Base-by-base conservation (phyloP, 2,888 invertebrate genomes). In the Nomada fabriciana region DNA sequence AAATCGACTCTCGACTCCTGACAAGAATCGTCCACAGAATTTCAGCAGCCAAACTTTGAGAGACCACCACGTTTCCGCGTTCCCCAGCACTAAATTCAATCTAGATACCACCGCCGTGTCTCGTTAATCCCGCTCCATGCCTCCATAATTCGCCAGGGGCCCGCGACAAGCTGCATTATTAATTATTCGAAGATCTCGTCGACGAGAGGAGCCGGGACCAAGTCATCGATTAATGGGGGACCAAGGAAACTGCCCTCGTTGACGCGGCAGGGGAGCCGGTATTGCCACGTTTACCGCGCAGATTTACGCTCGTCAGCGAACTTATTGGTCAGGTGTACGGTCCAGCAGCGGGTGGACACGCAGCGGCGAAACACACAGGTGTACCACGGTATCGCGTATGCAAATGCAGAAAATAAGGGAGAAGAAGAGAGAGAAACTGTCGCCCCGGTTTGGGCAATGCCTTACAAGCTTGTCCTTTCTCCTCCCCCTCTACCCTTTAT, bases 361-460 rank as follows among this genome's bases (percentile, higher is more conserved):
- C 68, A 76, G 71, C 53, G 55, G 57, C 61, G 47, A 61, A 42
- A 57, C 70, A 68, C 75, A 90, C 91, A 90, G 91, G 90, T 91
- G 92, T 90, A 90, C 87, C 86, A 47, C 47, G 47, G 72, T 63
- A 87, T 90, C 87, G 87, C 86, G 88, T 82, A 84, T 91, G 91
- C 89, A 90, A 91, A 91, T 90, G 88, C 85, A 78, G 83, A 83
- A 68, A 60, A 43, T 18, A 43, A n/a, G 60, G 68, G 67, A 2
- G 23, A 20, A 0, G 9, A 20, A 25, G 72, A 43, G 53, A 29
- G 47, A 76, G 76, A 79, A 82, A 88, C 90, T 91, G 91, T 91
- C 91, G 88, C 83, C 83, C 76, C 71, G 77, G 88, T 92, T 91
- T 90, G 89, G 90, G 83, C 86, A 86, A 89, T 88, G 81, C 82